Base-by-base conservation (phyloP, 1,140 invertebrate species). In the Nylanderia fulva region DNA sequence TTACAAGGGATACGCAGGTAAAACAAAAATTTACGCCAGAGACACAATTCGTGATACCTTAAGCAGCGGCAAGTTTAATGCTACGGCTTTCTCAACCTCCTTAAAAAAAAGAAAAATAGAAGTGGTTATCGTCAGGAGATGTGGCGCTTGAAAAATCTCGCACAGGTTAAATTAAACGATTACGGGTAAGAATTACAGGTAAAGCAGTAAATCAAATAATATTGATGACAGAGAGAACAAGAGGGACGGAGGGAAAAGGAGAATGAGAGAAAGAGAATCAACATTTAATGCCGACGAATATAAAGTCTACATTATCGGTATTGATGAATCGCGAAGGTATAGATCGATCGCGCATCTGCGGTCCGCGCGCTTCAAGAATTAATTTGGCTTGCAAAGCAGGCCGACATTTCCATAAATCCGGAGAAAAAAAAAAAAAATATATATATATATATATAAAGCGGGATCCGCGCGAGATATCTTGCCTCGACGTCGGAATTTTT, bases 81-180 rank as follows among this genome's bases (percentile, higher is more conserved):
- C 66, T 82, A 82, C 77, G 66, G 77, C 77, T 82, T 82, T 82
- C 77, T 82, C 66, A 82, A 82, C 77, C 77, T 82, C 77, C 77
- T 82, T 82, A 33, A 80, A 80, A 82, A 82, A 79, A 54, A 58
- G 33, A 72, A 71, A 60, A 58, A 33, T 33, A 58, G 18, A 82
- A 58, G 54, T 82, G 54, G 52, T 82, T 82, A 82, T 80, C 64
- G 56, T 80, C 45, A n/a, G 61, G 29, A n/a, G n/a, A 21, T 52
- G 6, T 79, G 75, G 48, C 21, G 48, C 18, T 69, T 36, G 13
- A 29, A 80, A 54, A 80, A 54, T 71, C 13, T 39, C 42, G 36
- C 77, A 15, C 45, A 11, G 36, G 15, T 60, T 71, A 58, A 71
- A 82, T n/a, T 71, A 58, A 71, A 82, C 24, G 36, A 33, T 56